Percentiles rank a stretch among this genome's conserved stretches.
These are phyloP conservation scores for Nansenia antarctica DNA, from an alignment of 2,113 vertebrate species.

Conservation along the genomic window DNA sequence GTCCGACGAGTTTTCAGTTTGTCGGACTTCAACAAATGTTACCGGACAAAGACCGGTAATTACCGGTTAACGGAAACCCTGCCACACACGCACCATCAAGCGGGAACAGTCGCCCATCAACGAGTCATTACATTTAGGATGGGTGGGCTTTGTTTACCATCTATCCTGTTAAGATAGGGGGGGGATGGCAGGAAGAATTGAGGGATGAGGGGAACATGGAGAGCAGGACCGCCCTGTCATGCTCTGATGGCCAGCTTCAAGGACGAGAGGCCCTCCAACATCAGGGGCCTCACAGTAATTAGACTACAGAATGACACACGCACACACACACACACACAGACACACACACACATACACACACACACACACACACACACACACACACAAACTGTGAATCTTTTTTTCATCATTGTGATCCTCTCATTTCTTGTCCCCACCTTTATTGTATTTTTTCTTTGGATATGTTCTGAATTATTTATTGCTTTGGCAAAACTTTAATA, in stretches of 20 bases:
- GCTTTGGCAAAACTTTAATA: slow-evolving; percentile 64
- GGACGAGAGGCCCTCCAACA: slow-evolving; percentile 58
- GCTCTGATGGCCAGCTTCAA: slow-evolving; percentile 60
- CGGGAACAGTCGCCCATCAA: slow-evolving; percentile 38
- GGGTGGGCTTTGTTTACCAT: slow-evolving; percentile 57
- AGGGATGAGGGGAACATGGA: slow-evolving; percentile 56
- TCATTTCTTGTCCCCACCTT: no score
- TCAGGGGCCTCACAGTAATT: slow-evolving; percentile 60
- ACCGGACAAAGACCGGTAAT: no score
- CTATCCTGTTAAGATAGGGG: slow-evolving; percentile 49
- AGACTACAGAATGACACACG: slow-evolving; percentile 55
- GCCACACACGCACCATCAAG: slow-evolving; percentile 12
- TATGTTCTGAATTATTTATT: background rate
- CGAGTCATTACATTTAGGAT: slow-evolving; percentile 46
- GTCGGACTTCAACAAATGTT: no score
- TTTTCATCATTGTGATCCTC: no score
- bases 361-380: slow-evolving; percentile 15
- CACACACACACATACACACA: slow-evolving; percentile 25
- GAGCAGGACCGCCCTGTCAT: slow-evolving; percentile 45
- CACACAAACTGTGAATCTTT: no score
- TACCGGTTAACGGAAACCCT: no score
- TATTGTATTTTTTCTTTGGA: no score
- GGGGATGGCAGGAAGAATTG: slow-evolving; percentile 49
- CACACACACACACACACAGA: slow-evolving; percentile 26
- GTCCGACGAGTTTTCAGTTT: no score